Base-by-base conservation (phyloP, 2,797 vertebrate genomes). In the Schizothorax lantsangensis region DNA sequence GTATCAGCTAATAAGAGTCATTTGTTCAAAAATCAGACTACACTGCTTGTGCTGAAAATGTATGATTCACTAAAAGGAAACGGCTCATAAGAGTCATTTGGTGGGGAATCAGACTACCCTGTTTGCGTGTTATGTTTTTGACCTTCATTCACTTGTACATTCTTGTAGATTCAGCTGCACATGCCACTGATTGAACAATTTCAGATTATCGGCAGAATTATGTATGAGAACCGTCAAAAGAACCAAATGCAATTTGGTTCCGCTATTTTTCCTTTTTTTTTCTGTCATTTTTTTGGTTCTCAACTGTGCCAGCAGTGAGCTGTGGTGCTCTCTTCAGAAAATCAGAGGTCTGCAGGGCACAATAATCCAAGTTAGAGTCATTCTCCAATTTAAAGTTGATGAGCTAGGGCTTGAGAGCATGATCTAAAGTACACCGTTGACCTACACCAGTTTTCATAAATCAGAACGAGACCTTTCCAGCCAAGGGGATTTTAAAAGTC, bases 401-500 rank as follows among this genome's bases (percentile, higher is more conserved):
- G 45, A 78, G 36, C 83, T 30, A 19, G 45, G 10, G 33, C 23
- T 78, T 12, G 43, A 78, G 74, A 57, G 74, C 62, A 68, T 12
- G 11, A 71, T 85, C 75, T 85, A 7, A 52, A 85, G 66, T 57
- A 33, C 2, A 59, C 26, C 75, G 0, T 54, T 85, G 84, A 85
- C 84, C 75, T 69, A 43, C 36, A 21, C 14, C 38, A 43, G 84
- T 43, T 85, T 79, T 57, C 45, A 85, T 79, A 79, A 85, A 79
- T 79, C 84, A 79, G 23, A 64, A 19, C 15, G 23, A 49, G 68
- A 80, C 52, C 77, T 80, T 86, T 36, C 49, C 38, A 69, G 49
- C 52, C 52, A 30, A n/a, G 14, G 64, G 59, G 83, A 84, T 79
- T 85, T 85, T 85, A 43, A 59, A 64, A 81, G 64, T 79, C 74